phyloP scores from a whole-genome alignment of 2,113 vertebrate species.

The Calcarius ornatus region DNA sequence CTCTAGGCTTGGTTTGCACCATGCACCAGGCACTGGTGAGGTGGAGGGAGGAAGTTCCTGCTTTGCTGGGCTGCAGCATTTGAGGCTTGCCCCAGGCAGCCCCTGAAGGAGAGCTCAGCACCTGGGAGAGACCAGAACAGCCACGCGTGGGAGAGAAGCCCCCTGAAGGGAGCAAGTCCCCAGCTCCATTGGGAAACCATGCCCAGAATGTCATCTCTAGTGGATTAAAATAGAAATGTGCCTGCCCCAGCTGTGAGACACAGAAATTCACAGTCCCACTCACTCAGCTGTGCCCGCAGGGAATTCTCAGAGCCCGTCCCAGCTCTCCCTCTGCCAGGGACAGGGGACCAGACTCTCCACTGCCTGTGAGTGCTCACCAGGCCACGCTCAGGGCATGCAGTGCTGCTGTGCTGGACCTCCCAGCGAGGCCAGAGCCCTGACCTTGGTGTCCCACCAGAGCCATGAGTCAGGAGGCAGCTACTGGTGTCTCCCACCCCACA shows the following conservation, averaged over 20 bases:
- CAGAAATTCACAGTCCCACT: neutral
- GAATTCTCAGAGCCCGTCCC: neutral
- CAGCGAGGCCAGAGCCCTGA: accelerated
- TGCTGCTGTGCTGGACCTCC: neutral
- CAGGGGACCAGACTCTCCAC: neutral
- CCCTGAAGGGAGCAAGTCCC: neutral
- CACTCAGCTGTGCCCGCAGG: accelerated
- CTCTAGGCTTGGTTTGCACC: neutral
- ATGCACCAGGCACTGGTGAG: accelerated
- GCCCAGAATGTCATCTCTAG: neutral
- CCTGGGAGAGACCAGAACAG: neutral
- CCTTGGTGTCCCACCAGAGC: neutral
- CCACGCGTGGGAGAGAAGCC: accelerated
- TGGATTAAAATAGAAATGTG: neutral
- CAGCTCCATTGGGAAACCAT: neutral
- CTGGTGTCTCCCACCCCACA: neutral
- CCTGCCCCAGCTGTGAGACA: neutral
- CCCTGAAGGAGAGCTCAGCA: neutral
- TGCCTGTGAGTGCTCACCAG: accelerated
- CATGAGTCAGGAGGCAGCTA: neutral
- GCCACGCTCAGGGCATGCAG: accelerated
- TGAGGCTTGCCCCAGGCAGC: neutral
- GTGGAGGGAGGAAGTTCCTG: neutral
- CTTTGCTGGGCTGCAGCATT: neutral
- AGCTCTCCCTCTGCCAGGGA: neutral